Evolutionary conservation across 2,888 invertebrate genomes (phyloP), one percentile per base, ranked within the genome.

Genomic region (Cheilosia vernalis): DNA sequence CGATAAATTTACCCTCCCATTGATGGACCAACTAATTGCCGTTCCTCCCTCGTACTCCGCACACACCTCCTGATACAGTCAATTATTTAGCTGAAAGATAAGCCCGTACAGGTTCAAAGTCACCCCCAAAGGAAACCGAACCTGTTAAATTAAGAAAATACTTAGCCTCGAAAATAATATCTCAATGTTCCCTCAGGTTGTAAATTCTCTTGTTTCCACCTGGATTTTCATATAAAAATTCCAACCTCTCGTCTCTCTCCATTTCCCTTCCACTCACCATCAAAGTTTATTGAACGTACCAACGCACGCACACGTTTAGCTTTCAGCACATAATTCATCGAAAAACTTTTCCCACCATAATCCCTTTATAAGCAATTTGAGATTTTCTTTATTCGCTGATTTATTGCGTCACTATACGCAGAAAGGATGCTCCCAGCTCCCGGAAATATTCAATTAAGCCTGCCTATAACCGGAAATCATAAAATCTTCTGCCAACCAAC

Each of bases 391-490:
- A 47, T 24, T 27, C 67, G 27, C 49, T 83, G 73, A 83, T 78
- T 83, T 83, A 83, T 83, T 77, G 66, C 66, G 63, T 58, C 69
- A 56, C 69, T 15, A 44, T 37, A 37, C 10, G 13, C 9, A 49
- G 19, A 69, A 70, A 70, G 78, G 73, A 83, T 67, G 7, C n/a
- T 15, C 15, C 1, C 24, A 21, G 4, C 5, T 21, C 4, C 33
- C n/a, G 44, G 58, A 66, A 67, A 77, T 70, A 72, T 81, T 84
- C 84, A 76, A 84, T 80, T 80, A 74, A 74, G 63, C 74, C 30
- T 76, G 74, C 74, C 79, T 67, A 55, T 77, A 85, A 81, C 81
- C 81, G 76, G 81, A 81, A 81, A 85, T 76, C 80, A 81, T 85
- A 85, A 81, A 77, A 81, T 76, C 66, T 69, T 64, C 40, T 67